Conservation (phyloP, 2,797 vertebrate species). For the Setipinna tenuifilis region DNA sequence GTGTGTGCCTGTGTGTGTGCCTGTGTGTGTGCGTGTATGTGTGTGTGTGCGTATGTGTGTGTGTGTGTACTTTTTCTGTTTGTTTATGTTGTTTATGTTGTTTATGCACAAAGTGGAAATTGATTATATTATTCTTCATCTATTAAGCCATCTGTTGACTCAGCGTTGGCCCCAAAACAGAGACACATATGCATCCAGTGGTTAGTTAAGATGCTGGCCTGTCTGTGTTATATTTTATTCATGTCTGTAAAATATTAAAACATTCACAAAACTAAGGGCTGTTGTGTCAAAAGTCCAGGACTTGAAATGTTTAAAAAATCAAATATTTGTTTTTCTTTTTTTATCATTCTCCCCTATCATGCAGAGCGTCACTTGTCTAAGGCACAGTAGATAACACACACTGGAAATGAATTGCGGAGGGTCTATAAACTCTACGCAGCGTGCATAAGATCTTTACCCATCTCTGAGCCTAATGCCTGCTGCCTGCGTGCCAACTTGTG, state of each 20-base stretch:
- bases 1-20: no score
- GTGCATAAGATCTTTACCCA: neutral
- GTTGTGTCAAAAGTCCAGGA: neutral
- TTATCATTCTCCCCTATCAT: neutral
- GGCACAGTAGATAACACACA: neutral
- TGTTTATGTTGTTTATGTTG: neutral
- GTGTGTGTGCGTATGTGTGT: no score
- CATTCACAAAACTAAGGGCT: neutral
- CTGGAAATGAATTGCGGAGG: neutral
- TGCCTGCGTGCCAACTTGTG: neutral
- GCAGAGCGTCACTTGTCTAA: neutral
- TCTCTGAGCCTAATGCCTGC: constrained; percentile 38
- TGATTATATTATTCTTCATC: neutral
- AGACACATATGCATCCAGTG: neutral
- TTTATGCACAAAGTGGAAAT: neutral
- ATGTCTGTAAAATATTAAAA: neutral
- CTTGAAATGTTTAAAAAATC: neutral
- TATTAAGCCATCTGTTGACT: neutral
- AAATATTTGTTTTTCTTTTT: neutral
- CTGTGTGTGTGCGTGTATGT: no score
- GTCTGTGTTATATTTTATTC: neutral
- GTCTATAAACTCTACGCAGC: neutral
- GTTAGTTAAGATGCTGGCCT: neutral
- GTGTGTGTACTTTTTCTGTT: no score
- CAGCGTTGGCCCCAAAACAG: neutral